Evolutionary conservation across 2,888 invertebrate species (phyloP).

Genomic region (Bimastos eiseni): DNA sequence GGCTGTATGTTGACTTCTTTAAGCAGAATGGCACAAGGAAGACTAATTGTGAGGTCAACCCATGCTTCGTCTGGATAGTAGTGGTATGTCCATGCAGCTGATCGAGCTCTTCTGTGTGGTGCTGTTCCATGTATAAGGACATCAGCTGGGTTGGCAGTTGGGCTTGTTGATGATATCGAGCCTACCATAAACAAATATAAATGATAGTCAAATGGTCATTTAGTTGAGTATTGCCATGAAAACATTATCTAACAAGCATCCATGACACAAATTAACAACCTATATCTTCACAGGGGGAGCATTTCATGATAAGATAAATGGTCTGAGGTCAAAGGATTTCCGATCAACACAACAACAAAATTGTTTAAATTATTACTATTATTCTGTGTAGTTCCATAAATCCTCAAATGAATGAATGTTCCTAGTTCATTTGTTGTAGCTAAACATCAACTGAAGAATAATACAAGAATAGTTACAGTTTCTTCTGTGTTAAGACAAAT

Average conservation of each 20-base stretch:
- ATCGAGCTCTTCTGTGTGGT: conserved; percentile 80
- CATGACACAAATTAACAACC: neutral
- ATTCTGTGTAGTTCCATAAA: too few species aligned
- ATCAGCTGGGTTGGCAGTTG: conserved; percentile 85
- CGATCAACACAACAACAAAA: neutral
- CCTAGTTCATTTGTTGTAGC: neutral
- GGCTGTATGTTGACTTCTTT: conserved; percentile 74
- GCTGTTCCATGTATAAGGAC: conserved; percentile 81
- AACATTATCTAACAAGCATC: neutral
- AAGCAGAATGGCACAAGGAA: conserved; percentile 85
- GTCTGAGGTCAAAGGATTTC: neutral
- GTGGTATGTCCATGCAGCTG: conserved; percentile 93
- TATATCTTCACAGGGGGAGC: neutral
- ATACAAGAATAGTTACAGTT: too few species aligned
- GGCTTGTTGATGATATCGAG: conserved; percentile 77
- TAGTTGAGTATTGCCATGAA: neutral
- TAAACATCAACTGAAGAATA: too few species aligned
- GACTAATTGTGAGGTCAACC: conserved; percentile 81
- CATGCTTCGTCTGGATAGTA: conserved; percentile 85
- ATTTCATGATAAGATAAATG: neutral
- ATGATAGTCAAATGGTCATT: neutral
- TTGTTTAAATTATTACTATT: neutral
- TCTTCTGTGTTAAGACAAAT: too few species aligned
- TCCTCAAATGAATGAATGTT: too few species aligned
- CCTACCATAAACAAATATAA: conserved; percentile 59